phyloP scores from a whole-genome alignment of 2,888 invertebrate genomes.

The Tigriopus californicus region DNA sequence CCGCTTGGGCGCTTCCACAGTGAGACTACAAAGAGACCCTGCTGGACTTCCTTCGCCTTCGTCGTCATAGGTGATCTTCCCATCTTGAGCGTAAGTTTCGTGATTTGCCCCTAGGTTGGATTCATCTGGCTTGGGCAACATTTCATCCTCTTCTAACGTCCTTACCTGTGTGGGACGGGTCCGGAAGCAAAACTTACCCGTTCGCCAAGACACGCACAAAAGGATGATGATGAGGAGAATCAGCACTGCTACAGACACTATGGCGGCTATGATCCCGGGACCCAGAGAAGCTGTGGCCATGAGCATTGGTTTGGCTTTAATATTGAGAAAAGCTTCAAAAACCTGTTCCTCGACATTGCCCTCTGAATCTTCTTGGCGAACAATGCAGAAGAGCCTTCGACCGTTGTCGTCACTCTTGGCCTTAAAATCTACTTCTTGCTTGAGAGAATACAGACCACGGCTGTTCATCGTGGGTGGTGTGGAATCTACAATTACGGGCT shows the following conservation, averaged over 20 bases:
- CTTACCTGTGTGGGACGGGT: neutral
- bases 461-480: too few species aligned
- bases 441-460: neutral
- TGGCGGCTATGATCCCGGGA: neutral
- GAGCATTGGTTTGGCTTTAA: neutral
- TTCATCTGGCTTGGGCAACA: neutral
- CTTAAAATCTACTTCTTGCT: neutral
- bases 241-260: neutral
- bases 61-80: neutral
- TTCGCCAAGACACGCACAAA: neutral
- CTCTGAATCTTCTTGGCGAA: neutral
- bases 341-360: neutral
- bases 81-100: neutral
- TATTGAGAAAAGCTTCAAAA: neutral
- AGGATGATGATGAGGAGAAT: neutral
- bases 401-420: neutral
- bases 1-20: too few species aligned
- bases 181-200: neutral
- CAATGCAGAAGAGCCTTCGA: neutral
- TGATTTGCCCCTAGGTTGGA: neutral
- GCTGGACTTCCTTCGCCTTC: neutral
- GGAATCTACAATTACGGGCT: neutral
- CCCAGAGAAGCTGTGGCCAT: neutral
- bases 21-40: neutral
- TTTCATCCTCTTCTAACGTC: neutral